phyloP scores from a whole-genome alignment of 1,140 invertebrate species.

The Brachionus sp. region DNA sequence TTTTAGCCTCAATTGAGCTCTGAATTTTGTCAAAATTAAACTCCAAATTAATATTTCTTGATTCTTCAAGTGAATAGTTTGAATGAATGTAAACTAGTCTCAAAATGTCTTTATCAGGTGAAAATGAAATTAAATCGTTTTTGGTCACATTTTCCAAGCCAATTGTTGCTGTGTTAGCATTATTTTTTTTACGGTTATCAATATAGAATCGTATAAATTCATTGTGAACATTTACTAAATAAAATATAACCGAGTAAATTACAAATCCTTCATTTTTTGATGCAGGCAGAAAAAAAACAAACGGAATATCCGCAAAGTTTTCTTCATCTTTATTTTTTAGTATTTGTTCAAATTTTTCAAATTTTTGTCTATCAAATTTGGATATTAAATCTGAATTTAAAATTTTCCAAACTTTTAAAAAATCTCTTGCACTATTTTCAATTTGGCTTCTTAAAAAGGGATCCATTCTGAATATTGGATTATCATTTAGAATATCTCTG shows the following conservation, averaged over 20 bases:
- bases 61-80: slow-evolving; percentile 17
- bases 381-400: background rate
- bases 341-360: background rate
- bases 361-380: background rate
- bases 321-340: background rate
- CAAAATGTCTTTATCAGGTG: slow-evolving; percentile 7
- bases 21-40: slow-evolving; percentile 32
- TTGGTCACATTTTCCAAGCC: slow-evolving; percentile 10
- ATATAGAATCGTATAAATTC: slow-evolving; percentile 21
- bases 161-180: background rate
- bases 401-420: slow-evolving; percentile 21
- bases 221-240: background rate
- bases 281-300: background rate
- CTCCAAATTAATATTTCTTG: background rate
- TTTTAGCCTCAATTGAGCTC: background rate
- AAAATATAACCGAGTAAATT: slow-evolving; percentile 19
- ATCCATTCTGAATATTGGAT: background rate
- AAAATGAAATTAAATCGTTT: slow-evolving; percentile 15
- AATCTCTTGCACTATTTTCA: background rate
- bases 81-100: slow-evolving; percentile 5
- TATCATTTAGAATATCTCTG: background rate
- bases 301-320: background rate
- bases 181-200: background rate
- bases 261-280: background rate
- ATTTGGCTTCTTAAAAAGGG: background rate